Percentiles rank a stretch among this genome's conserved stretches.
These are phyloP conservation scores for Oryctes rhinoceros DNA, from an alignment of 1,140 invertebrate species.

Conservation along the genomic window DNA sequence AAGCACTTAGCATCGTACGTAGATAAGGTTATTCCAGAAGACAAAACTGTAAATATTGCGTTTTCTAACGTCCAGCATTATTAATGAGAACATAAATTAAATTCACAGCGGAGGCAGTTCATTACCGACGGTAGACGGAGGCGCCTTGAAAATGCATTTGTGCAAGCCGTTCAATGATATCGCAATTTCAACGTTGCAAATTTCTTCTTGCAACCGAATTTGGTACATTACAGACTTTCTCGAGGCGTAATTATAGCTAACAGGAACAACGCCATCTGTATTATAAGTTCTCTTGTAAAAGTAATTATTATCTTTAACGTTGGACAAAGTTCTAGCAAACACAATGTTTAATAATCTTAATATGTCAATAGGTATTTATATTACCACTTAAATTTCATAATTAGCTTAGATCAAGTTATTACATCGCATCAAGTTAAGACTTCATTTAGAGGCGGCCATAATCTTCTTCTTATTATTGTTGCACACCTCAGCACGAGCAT, in stretches of 20 bases:
- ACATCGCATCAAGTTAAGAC: too few species aligned
- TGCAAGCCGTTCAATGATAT: neutral
- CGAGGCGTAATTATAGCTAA: too few species aligned
- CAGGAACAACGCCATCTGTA: too few species aligned
- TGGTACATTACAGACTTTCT: neutral
- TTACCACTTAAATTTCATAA: too few species aligned
- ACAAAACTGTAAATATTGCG: neutral
- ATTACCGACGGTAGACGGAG: neutral
- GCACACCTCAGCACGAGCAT: too few species aligned
- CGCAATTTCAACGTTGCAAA: neutral
- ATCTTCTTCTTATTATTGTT: too few species aligned
- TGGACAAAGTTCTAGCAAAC: neutral
- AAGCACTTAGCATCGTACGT: neutral
- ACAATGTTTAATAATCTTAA: neutral
- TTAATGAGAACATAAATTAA: constrained; percentile 20
- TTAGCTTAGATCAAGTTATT: too few species aligned
- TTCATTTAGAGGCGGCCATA: too few species aligned
- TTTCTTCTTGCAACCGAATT: neutral
- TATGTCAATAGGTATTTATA: too few species aligned
- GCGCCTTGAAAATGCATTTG: neutral
- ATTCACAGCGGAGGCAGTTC: neutral
- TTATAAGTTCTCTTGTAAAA: neutral
- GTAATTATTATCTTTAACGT: neutral
- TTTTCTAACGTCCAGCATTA: neutral
- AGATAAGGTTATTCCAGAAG: neutral